A percentile compares a stretch with the other conserved stretches of the same genome.
These are phyloP conservation scores for Leistus spinibarbis DNA, from an alignment of 2,888 invertebrate genomes.

Conservation along the genomic window DNA sequence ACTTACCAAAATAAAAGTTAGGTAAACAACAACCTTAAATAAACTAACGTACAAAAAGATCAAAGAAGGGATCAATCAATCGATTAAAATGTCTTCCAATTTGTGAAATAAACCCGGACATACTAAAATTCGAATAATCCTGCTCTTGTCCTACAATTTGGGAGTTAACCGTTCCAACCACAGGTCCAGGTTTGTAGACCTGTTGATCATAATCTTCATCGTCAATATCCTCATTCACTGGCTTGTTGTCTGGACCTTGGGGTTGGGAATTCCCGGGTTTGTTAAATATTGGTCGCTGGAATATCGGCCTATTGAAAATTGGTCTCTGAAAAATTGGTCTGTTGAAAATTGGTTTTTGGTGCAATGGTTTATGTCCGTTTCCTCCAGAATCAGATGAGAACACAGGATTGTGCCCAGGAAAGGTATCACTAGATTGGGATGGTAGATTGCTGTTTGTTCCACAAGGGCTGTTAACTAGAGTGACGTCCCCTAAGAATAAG, in stretches of 20 bases:
- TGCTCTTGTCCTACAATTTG: conserved; percentile 41
- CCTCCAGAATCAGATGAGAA: not conserved
- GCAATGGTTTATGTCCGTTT: not conserved
- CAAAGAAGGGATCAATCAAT: conserved; percentile 42
- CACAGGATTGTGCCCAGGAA: not conserved
- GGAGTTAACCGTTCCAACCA: conserved; percentile 40
- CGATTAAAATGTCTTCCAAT: conserved; percentile 41
- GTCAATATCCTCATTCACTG: conserved; percentile 32
- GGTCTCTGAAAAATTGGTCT: not conserved
- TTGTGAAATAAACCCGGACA: conserved; percentile 37
- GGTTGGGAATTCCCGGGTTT: conserved; percentile 19
- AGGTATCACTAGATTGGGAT: not conserved
- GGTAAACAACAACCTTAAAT: too few relatives aligned
- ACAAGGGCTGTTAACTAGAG: conserved; percentile 5
- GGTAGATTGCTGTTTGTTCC: not conserved
- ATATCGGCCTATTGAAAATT: not conserved
- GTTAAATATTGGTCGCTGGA: not conserved
- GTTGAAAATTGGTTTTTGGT: not conserved
- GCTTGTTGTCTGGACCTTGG: conserved; percentile 18
- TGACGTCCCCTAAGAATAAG: conserved; percentile 23
- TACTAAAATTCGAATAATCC: conserved; percentile 42
- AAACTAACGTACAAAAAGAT: conserved; percentile 38
- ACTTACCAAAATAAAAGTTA: too few relatives aligned
- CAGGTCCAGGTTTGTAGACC: conserved; percentile 22
- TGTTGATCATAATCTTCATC: conserved; percentile 21